These are phyloP conservation scores for Kryptopterus vitreolus DNA, from an alignment of 2,797 vertebrate genomes.

Conservation along the genomic window DNA sequence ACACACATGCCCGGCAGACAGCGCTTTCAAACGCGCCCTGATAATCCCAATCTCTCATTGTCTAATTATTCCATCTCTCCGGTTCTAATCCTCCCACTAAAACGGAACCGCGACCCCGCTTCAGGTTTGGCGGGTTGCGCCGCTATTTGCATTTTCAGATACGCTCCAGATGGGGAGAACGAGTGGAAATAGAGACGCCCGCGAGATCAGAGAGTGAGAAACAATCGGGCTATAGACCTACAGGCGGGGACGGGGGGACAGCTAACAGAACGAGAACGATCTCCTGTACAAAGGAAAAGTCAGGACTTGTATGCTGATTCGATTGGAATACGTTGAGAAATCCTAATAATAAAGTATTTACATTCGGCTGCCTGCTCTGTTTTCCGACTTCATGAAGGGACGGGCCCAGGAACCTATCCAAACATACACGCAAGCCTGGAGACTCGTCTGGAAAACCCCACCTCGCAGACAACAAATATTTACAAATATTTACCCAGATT, in stretches of 20 bases:
- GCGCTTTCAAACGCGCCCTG: constrained; percentile 47
- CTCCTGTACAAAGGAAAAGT: constrained; percentile 15
- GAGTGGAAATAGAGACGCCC: constrained; percentile 32
- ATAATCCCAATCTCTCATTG: constrained; percentile 26
- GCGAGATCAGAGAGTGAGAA: constrained; percentile 26
- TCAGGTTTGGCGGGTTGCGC: constrained; percentile 54
- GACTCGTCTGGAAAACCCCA: constrained; percentile 52
- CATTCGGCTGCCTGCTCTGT: constrained; percentile 18
- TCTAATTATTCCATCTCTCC: constrained; percentile 40
- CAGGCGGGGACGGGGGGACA: constrained; percentile 21
- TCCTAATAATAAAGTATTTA: constrained; percentile 27
- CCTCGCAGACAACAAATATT: constrained; percentile 66
- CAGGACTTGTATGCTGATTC: constrained; percentile 38
- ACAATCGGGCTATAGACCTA: constrained; percentile 9
- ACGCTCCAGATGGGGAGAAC: constrained; percentile 64
- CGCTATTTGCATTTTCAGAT: constrained; percentile 55
- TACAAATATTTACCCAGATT: constrained; percentile 66
- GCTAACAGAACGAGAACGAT: constrained; percentile 23
- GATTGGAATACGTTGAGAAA: constrained; percentile 39
- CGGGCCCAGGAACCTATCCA: constrained; percentile 59
- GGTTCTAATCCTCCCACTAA: constrained; percentile 47
- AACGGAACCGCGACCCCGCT: constrained; percentile 53
- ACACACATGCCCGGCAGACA: constrained; percentile 22
- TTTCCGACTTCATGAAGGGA: constrained; percentile 60
- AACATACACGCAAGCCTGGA: constrained; percentile 67